Evolutionary conservation across 2,888 invertebrate genomes (phyloP), one percentile per base, ranked within the genome.

Genomic region (Drosophila diplacantha): DNA sequence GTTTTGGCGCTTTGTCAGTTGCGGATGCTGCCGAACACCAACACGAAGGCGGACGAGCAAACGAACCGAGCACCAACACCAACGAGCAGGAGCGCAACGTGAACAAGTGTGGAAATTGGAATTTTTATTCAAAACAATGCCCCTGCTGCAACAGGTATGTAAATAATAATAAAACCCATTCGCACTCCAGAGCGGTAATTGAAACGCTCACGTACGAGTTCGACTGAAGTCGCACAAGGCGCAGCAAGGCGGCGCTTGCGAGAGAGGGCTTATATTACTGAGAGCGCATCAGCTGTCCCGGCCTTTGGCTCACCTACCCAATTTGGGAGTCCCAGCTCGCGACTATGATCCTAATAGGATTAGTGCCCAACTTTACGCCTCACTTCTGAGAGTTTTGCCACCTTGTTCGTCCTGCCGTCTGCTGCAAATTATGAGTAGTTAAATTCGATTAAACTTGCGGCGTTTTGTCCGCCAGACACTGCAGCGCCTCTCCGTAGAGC

Each of bases 111-210:
- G 85, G 85, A 82, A 85, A 85, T 86, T 86, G 85, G 85, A 85
- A 85, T 85, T 85, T 84, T 85, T 86, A 86, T 85, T 85, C 86
- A 86, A 87, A 87, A 86, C 86, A 86, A 87, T 87, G 87, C 86
- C 87, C 76, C 84, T 84, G 79, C 85, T 87, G 87, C 87, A 87
- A 87, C 87, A 87, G 87, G 87, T 87, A 87, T 85, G 87, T 86
- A 85, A 85, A 86, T 86, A 85, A 84, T 75, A 84, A 85, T 81
- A 84, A 80, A 81, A 76, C 79, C 74, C 75, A 84, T 83, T 85
- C 79, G 81, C 79, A 83, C 81, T 72, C 77, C 65, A 73, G 73
- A 58, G 66, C 68, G 63, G 77, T 74, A 77, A 69, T 77, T 83
- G 80, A 82, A 77, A 72, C 66, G 71, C 77, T 82, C 82, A 80